Evolutionary conservation across 2,888 invertebrate species (phyloP).

Genomic region (Mesorhabditis belari): DNA sequence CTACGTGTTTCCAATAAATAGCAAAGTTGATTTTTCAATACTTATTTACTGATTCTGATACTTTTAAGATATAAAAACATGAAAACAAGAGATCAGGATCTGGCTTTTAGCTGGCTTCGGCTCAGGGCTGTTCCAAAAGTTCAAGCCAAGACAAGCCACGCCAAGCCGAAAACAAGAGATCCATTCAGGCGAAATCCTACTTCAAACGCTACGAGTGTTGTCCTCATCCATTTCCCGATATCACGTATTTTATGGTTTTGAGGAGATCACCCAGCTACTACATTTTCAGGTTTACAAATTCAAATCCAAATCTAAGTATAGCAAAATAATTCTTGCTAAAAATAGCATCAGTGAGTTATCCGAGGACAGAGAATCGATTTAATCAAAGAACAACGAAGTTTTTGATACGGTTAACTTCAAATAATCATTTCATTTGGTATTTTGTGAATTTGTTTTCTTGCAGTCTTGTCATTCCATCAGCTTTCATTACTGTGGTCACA

Average conservation of each 20-base stretch:
- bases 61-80: no score
- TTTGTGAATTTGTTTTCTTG: not conserved
- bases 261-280: slow-evolving; percentile 48
- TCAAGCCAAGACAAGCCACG: not conserved
- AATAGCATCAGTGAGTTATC: no score
- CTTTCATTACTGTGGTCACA: slow-evolving; percentile 49
- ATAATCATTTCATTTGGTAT: not conserved
- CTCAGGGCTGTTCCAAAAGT: no score
- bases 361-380: no score
- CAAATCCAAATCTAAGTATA: no score
- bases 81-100: no score
- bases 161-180: not conserved
- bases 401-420: not conserved
- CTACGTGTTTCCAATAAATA: no score
- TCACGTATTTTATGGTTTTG: slow-evolving; percentile 47
- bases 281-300: slow-evolving; percentile 42
- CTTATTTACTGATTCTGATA: no score
- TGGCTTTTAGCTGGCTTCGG: no score
- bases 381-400: not conserved
- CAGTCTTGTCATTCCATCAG: slow-evolving; percentile 48
- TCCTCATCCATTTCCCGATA: slow-evolving; percentile 45
- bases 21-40: no score
- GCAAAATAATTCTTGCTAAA: no score
- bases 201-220: slow-evolving; percentile 47
- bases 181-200: slow-evolving; percentile 26